phyloP scores from a whole-genome alignment of 2,797 vertebrate genomes.

The Alectoris magna region DNA sequence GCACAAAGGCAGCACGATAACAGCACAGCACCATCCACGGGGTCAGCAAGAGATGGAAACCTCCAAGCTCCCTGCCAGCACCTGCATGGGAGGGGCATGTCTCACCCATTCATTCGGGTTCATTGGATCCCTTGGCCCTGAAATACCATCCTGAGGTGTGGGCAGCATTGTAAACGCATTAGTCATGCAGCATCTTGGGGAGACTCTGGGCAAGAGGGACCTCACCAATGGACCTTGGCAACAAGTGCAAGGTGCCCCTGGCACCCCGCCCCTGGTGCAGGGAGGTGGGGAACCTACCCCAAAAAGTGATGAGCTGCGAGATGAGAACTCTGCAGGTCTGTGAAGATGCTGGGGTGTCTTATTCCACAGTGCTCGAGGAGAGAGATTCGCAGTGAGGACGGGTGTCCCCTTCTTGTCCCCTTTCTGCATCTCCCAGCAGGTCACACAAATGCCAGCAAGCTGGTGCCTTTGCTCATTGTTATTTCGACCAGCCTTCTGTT shows the following conservation, averaged over 20 bases:
- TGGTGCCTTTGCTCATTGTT: neutral
- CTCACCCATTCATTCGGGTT: neutral
- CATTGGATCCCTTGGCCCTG: neutral
- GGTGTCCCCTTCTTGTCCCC: neutral
- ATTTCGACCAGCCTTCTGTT: neutral
- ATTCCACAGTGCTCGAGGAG: neutral
- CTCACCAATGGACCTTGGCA: neutral
- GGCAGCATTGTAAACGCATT: neutral
- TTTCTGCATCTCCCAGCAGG: neutral
- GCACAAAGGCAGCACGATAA: neutral
- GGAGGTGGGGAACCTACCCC: neutral
- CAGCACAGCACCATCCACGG: neutral
- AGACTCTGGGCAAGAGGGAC: neutral
- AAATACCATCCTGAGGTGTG: neutral
- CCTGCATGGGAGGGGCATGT: neutral
- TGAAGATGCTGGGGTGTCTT: neutral
- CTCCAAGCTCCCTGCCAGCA: neutral
- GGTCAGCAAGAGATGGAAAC: neutral
- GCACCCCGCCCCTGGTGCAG: neutral
- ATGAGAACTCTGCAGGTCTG: neutral
- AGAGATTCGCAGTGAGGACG: neutral
- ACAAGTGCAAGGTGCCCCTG: fast-evolving
- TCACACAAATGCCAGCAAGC: fast-evolving
- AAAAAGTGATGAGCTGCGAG: neutral
- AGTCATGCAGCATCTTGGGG: neutral